Conservation (phyloP, 2,113 vertebrate species). For the Nothobranchius kuhntae region DNA sequence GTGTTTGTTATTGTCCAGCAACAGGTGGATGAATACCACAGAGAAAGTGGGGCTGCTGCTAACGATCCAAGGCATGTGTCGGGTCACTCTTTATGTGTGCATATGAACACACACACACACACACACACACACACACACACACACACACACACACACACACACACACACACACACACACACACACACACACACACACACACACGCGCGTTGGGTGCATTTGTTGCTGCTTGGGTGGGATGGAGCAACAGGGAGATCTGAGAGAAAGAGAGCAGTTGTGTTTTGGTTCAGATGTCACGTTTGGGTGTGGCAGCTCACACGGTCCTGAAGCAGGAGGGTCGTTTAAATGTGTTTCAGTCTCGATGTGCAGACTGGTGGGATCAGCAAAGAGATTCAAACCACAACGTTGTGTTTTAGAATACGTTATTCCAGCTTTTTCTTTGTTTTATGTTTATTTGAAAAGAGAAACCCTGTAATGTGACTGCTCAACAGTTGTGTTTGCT, state of each 20-base stretch:
- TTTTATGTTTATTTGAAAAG: not conserved
- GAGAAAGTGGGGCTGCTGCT: constrained; percentile 52
- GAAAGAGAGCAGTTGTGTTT: constrained; percentile 66
- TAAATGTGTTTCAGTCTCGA: constrained; percentile 13
- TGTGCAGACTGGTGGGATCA: not conserved
- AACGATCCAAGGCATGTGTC: constrained; percentile 63
- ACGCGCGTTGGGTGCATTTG: constrained; percentile 56
- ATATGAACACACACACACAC: constrained; percentile 48
- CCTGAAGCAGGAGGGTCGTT: constrained; percentile 11
- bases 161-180: constrained; percentile 45
- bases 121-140: constrained; percentile 35
- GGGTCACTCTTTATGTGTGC: constrained; percentile 60
- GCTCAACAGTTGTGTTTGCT: constrained; percentile 63
- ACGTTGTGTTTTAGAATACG: too few relatives aligned
- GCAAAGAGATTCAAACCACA: too few relatives aligned
- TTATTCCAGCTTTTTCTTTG: too few relatives aligned
- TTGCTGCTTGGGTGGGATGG: constrained; percentile 73
- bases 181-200: constrained; percentile 51
- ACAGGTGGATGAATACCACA: constrained; percentile 65
- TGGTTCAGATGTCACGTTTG: constrained; percentile 62
- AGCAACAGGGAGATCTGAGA: constrained; percentile 70
- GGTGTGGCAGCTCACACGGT: constrained; percentile 54
- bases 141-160: constrained; percentile 35
- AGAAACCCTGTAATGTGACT: too few relatives aligned
- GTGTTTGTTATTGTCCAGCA: constrained; percentile 16